Evolutionary conservation across 2,888 invertebrate genomes (phyloP), one percentile per base, ranked within the genome.

Genomic region (Drosophila cognata): DNA sequence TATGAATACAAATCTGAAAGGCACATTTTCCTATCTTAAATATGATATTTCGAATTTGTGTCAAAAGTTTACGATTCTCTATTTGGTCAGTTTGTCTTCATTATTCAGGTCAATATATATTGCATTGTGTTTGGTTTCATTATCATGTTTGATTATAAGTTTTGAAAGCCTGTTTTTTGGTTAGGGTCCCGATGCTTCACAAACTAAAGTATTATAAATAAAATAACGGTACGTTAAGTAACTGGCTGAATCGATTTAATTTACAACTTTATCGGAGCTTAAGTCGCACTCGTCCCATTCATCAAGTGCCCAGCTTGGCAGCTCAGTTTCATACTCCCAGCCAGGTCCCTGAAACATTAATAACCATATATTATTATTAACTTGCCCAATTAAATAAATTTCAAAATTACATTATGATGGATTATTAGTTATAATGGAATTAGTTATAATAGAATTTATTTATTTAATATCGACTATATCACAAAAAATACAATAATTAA

Each of bases 251-350:
- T 56, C 33, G 25, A 62, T 35, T 79, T 69, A 64, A 67, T 63
- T 73, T 51, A 65, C 61, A 78, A 69, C 61, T 79, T 79, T 81
- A 10, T 81, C 82, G 18, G 58, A n/a, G 50, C 25, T 50, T 36
- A 56, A 53, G 53, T 79, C 82, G 41, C 55, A 29, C 21, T 81
- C 82, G 33, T 55, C 66, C 79, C 79, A 79, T 4, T 78, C 74
- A n/a, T 57, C 43, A 35, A 66, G 70, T 38, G 99, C 98, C 99
- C 99, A 99, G 63, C 96, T 96, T 1, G 99, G 99, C 85, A 98
- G 94, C 91, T 97, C 96, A 2, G 98, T 98, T 94, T 97, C 96
- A 93, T 97, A 99, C 91, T 97, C 97, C 98, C 98, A 99, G 56
- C 97, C 98, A 66, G 98, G 97, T 38, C 98, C 98, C 97, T 98